phyloP scores from a whole-genome alignment of 2,797 vertebrate species.

The Selene dorsalis region DNA sequence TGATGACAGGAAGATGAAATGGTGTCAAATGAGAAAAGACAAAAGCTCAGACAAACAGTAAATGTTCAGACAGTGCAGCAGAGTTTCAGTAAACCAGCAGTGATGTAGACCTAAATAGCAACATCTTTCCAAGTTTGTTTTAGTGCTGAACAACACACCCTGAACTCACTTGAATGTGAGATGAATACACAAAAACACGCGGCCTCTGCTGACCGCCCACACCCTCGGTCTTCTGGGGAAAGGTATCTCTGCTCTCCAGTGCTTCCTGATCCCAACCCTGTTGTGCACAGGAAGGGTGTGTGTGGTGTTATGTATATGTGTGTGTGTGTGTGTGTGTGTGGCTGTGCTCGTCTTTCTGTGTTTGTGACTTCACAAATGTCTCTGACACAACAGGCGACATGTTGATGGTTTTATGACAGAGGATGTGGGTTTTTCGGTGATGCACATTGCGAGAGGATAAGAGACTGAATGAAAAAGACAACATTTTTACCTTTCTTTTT shows the following conservation, averaged over 20 bases:
- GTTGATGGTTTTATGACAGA: slow-evolving; percentile 68
- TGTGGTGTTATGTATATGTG: slow-evolving; percentile 24
- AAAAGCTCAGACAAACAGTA: neutral
- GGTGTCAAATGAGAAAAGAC: neutral
- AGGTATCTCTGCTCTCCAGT: slow-evolving; percentile 57
- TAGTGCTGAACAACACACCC: slow-evolving; percentile 32
- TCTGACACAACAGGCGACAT: slow-evolving; percentile 62
- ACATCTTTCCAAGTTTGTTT: slow-evolving; percentile 9
- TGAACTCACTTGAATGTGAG: slow-evolving; percentile 21
- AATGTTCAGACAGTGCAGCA: neutral
- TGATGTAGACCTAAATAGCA: neutral
- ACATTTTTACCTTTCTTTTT: slow-evolving; percentile 13
- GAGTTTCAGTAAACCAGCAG: neutral
- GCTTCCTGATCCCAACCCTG: slow-evolving; percentile 67
- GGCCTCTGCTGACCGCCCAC: slow-evolving; percentile 41
- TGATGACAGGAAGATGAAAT: slow-evolving; percentile 7
- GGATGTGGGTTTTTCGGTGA: slow-evolving; percentile 77
- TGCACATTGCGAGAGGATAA: slow-evolving; percentile 44
- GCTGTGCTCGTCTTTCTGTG: neutral
- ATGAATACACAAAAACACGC: slow-evolving; percentile 13
- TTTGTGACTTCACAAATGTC: slow-evolving; percentile 13
- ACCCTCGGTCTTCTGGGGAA: slow-evolving; percentile 38
- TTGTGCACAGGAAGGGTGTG: slow-evolving; percentile 67
- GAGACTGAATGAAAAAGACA: slow-evolving; percentile 18
- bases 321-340: neutral